Conservation (phyloP, 2,113 vertebrate species). For the Coreoperca whiteheadi region DNA sequence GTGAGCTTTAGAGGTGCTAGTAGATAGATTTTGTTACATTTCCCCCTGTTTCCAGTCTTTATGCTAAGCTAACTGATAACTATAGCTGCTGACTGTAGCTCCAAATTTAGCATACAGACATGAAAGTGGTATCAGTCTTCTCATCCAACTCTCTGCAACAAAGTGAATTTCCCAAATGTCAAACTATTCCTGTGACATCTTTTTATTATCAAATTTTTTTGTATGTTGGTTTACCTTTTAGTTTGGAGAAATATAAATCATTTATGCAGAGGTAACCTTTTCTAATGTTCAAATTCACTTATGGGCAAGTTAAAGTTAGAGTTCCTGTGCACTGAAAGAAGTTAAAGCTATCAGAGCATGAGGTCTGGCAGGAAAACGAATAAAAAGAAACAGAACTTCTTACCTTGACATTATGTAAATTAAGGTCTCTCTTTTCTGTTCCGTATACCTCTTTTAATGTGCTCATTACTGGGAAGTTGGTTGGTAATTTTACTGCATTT, state of each 20-base stretch:
- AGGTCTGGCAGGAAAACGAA: background rate
- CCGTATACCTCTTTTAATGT: background rate
- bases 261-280: constrained; percentile 1
- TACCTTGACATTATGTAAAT: constrained; percentile 38
- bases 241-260: background rate
- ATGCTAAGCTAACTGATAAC: background rate
- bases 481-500: constrained; percentile 10
- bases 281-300: background rate
- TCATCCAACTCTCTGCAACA: background rate
- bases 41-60: too few species aligned
- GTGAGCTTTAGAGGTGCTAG: background rate
- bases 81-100: background rate
- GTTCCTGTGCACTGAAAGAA: background rate
- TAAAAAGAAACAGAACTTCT: constrained; percentile 27
- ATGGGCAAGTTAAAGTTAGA: background rate
- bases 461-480: background rate
- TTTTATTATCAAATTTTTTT: background rate
- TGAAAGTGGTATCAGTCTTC: too few species aligned
- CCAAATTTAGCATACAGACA: background rate
- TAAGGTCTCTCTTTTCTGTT: constrained; percentile 2
- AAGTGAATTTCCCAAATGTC: background rate
- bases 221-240: background rate
- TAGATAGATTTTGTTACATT: background rate
- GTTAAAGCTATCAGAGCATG: background rate
- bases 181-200: background rate